A percentile compares a stretch with the other conserved stretches of the same genome.
Conservation (phyloP, 2,797 vertebrate species). For the Peromyscus nudipes region DNA sequence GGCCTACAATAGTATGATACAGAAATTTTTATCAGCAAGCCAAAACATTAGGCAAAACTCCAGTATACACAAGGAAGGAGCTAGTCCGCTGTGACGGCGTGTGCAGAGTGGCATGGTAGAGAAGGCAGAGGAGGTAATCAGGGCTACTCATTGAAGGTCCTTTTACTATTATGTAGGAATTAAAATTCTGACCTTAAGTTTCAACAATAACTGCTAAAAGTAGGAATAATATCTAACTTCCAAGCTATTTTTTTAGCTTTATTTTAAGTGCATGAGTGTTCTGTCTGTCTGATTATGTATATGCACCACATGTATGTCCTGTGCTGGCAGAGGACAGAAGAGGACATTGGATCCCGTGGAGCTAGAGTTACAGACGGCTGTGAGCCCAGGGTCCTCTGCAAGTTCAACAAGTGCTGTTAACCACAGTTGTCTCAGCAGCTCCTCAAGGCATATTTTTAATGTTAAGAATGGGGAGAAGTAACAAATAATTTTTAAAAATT, state of each 20-base stretch:
- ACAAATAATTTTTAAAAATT: background rate
- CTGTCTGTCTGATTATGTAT: background rate
- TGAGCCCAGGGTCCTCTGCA: background rate
- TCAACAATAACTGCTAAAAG: conserved; percentile 29
- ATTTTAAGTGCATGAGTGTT: background rate
- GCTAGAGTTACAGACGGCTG: background rate
- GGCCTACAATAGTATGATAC: conserved; percentile 12
- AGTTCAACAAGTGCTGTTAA: background rate
- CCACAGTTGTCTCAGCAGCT: background rate
- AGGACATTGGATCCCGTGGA: background rate
- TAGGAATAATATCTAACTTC: background rate
- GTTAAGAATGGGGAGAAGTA: conserved; percentile 7
- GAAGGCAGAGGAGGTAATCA: background rate
- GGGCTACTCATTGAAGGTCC: background rate
- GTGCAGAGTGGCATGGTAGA: background rate
- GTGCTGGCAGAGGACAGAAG: background rate
- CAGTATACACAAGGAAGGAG: background rate
- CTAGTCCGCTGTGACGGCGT: background rate
- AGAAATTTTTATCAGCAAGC: background rate
- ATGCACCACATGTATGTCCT: background rate
- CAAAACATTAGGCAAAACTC: conserved; percentile 38
- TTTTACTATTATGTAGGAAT: background rate
- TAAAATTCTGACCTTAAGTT: conserved; percentile 44
- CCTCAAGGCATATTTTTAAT: background rate
- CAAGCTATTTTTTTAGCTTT: background rate